Conservation (phyloP, 2,888 invertebrate species). For the Tetramorium bicarinatum region DNA sequence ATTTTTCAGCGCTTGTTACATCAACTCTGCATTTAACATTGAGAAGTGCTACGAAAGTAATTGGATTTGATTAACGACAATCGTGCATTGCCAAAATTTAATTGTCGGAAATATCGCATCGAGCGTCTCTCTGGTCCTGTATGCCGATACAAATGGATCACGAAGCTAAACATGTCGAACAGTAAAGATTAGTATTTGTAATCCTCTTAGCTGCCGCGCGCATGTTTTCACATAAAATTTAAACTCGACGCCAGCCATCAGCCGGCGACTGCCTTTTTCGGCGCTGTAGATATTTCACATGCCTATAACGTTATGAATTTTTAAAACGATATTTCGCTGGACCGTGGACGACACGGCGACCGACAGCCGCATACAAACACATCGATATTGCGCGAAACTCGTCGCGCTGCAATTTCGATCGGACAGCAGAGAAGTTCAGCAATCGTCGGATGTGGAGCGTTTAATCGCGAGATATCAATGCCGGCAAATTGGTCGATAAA, state of each 20-base stretch:
- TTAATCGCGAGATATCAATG: conserved; percentile 65
- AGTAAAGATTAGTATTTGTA: conserved; percentile 40
- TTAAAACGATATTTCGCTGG: conserved; percentile 47
- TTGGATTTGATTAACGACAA: conserved; percentile 39
- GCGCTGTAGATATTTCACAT: conserved; percentile 30
- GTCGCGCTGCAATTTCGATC: conserved; percentile 56
- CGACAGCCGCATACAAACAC: conserved; percentile 58
- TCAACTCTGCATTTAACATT: background rate
- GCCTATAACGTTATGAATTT: conserved; percentile 50
- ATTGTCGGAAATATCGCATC: conserved; percentile 20
- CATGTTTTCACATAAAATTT: conserved; percentile 39
- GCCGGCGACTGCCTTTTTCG: conserved; percentile 15
- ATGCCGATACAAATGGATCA: background rate
- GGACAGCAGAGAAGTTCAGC: conserved; percentile 43
- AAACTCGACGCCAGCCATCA: conserved; percentile 9
- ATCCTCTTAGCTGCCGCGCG: conserved; percentile 41
- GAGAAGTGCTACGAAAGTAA: background rate
- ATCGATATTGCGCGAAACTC: conserved; percentile 63
- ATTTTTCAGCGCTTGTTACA: conserved; percentile 18
- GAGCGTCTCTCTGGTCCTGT: background rate
- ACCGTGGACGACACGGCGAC: conserved; percentile 14
- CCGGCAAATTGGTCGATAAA: conserved; percentile 67
- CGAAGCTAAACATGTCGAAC: conserved; percentile 29
- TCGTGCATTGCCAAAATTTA: conserved; percentile 16
- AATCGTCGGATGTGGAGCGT: conserved; percentile 64